phyloP scores from a whole-genome alignment of 2,888 invertebrate genomes.

The Oscheius sp. region DNA sequence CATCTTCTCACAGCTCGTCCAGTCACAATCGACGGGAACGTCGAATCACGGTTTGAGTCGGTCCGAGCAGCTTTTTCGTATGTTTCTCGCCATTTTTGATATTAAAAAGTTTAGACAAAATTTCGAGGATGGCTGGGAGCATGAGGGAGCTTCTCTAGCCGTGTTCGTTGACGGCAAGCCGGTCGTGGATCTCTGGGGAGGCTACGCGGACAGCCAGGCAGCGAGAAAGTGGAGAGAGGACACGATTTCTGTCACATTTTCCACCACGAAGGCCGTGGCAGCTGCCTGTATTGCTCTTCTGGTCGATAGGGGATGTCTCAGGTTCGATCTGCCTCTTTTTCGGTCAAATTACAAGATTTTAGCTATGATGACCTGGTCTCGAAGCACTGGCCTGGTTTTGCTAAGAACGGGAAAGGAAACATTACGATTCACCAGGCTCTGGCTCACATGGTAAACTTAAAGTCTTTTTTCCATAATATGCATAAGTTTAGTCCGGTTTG shows the following conservation, averaged over 20 bases:
- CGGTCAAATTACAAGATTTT: not conserved
- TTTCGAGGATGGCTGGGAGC: conserved; percentile 70
- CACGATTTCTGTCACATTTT: conserved; percentile 61
- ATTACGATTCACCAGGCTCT: conserved; percentile 60
- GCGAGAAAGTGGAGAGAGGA: conserved; percentile 59
- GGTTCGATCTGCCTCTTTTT: not conserved
- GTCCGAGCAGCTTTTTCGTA: no score
- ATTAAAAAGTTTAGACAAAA: conserved; percentile 39
- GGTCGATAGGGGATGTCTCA: conserved; percentile 74
- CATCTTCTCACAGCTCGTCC: no score
- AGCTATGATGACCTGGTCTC: conserved; percentile 60
- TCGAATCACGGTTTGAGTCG: no score
- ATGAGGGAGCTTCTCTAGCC: conserved; percentile 72
- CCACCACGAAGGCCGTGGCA: conserved; percentile 65
- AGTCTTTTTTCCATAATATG: not conserved
- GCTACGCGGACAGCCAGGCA: conserved; percentile 71
- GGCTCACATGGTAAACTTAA: conserved; percentile 51
- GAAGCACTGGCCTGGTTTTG: conserved; percentile 64
- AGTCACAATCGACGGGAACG: no score
- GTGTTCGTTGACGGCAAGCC: conserved; percentile 73
- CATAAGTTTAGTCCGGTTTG: conserved; percentile 49
- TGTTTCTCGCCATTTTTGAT: no score
- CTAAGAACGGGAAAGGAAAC: conserved; percentile 58
- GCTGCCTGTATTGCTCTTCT: conserved; percentile 70
- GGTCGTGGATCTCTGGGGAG: conserved; percentile 75